Evolutionary conservation across 1,140 invertebrate genomes (phyloP), one percentile per base, ranked within the genome.

Genomic region (Ostrea edulis): DNA sequence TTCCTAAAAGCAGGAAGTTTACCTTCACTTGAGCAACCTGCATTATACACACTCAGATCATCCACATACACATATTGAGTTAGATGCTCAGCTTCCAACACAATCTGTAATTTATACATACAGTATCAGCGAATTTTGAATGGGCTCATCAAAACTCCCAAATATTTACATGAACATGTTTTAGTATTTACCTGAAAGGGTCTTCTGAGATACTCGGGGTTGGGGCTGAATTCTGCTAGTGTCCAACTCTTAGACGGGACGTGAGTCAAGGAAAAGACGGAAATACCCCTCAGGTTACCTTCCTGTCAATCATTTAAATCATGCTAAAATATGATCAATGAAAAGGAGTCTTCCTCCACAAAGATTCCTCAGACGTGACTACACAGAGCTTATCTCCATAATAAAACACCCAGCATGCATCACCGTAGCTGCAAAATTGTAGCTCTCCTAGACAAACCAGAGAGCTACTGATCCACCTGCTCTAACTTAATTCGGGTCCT

Each of bases 161-260:
- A 44, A 44, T 44, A 17, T 11, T 55, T 55, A 55, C 54, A 17
- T 8, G 17, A 55, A 3, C 8, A 1, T 12, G 54, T 55, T 55
- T 55, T 55, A 55, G 2, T 58, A 20, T 29, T 83, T 7, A 83
- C 82, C 20, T 53, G 44, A 54, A 83, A 83, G 53, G 82, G 82
- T 25, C 53, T 53, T 20, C 82, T 52, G 14, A 83, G 82, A 25
- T 83, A 83, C 22, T 83, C 44, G 51, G 82, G 82, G 22, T 83
- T 44, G 20, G 82, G 82, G 22, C 35, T 83, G 51, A 83, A 52
- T 52, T 83, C 82, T 20, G 51, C 82, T 4, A 83, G 51, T 7
- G 82, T 83, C 82, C 82, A 83, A 14, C 52, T 52, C 35, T 52
- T n/a, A 20, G 82, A n/a, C 4, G 53, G 51, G 4, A 83, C 53